phyloP scores from a whole-genome alignment of 2,888 invertebrate genomes.

The Ectropis crepuscularia region DNA sequence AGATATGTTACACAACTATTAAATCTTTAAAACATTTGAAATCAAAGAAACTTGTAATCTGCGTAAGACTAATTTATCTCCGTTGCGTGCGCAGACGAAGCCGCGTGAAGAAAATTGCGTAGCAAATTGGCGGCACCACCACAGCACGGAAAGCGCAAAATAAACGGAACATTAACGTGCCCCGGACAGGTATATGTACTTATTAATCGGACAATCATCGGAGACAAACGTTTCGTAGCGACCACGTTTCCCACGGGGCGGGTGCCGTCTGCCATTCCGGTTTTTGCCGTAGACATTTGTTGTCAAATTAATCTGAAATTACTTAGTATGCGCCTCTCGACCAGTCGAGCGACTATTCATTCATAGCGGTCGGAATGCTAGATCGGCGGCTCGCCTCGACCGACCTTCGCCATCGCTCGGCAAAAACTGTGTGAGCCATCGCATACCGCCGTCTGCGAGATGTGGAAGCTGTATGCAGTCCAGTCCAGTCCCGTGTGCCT shows the following conservation, averaged over 20 bases:
- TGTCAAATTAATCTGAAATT: conserved; percentile 83
- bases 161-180: conserved; percentile 53
- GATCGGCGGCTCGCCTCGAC: conserved; percentile 75
- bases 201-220: conserved; percentile 67
- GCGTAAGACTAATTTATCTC: conserved; percentile 20
- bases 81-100: conserved; percentile 38
- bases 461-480: conserved; percentile 61
- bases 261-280: conserved; percentile 75
- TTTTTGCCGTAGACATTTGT: conserved; percentile 82
- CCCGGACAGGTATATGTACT: conserved; percentile 46
- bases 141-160: conserved; percentile 58
- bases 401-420: conserved; percentile 68
- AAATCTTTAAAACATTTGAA: background rate
- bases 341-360: conserved; percentile 82
- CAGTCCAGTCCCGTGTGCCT: conserved; percentile 42
- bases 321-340: conserved; percentile 76
- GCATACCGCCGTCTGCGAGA: conserved; percentile 62
- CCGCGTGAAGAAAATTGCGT: conserved; percentile 57
- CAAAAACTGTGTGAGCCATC: conserved; percentile 67
- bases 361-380: conserved; percentile 82
- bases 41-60: conserved; percentile 2
- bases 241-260: conserved; percentile 77
- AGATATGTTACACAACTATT: background rate
- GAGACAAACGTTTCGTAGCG: conserved; percentile 69
- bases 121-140: conserved; percentile 63